Evolutionary conservation across 2,888 invertebrate genomes (phyloP).

Genomic region (Lymantria monacha): DNA sequence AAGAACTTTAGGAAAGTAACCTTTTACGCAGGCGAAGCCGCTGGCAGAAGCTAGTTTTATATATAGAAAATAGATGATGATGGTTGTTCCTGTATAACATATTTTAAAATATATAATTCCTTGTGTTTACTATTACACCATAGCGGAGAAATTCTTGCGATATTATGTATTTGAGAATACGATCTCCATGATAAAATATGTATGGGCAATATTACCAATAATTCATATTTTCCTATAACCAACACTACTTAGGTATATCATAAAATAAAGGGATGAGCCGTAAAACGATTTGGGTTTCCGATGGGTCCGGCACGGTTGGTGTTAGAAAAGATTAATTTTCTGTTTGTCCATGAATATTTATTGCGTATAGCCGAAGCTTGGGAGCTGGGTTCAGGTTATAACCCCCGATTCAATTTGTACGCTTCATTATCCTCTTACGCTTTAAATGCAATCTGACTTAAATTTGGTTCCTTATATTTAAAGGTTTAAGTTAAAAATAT

Average conservation of each 20-base stretch:
- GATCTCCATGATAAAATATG: no score
- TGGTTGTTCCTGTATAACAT: no score
- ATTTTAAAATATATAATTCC: no score
- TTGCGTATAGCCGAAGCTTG: conserved; percentile 16
- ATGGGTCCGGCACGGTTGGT: conserved; percentile 22
- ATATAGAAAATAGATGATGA: no score
- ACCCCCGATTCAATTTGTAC: conserved; percentile 14
- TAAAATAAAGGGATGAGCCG: conserved; percentile 19
- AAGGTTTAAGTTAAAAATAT: neutral
- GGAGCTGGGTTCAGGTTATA: conserved; percentile 16
- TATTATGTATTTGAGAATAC: no score
- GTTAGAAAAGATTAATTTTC: conserved; percentile 36
- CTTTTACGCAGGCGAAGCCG: no score
- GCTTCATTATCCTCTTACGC: conserved; percentile 16
- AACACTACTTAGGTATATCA: neutral
- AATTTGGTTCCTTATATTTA: conserved; percentile 1
- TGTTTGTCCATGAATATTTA: conserved; percentile 36
- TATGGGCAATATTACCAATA: neutral
- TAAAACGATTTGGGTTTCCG: conserved; percentile 34
- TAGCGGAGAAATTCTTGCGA: no score
- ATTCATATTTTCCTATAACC: neutral
- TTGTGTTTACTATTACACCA: no score
- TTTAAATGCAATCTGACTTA: conserved; percentile 14
- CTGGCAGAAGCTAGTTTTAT: no score
- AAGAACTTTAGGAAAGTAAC: no score